Base-by-base conservation (phyloP, 1,140 invertebrate species). In the Papilio machaon region DNA sequence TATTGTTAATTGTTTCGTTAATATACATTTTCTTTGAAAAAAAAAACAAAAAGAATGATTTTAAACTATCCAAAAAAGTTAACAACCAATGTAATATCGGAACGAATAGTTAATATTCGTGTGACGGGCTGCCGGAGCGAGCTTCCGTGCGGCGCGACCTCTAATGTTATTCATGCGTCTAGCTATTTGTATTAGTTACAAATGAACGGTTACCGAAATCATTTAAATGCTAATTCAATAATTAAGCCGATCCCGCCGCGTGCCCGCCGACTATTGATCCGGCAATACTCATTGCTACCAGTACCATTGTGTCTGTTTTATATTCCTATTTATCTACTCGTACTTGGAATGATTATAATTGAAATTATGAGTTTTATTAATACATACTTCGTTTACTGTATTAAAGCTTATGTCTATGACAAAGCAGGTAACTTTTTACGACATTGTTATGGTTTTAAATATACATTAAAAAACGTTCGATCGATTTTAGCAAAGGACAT, bases 181-280 rank as follows among this genome's bases (percentile, higher is more conserved):
- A 88, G 89, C 92, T 87, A 94, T 93, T 94, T 93, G 93, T 95
- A 94, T 95, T 95, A 95, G 93, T 95, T 94, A 94, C 94, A 95
- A 95, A 94, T 94, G 94, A 95, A 94, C 91, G 94, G 92, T 93
- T 94, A 92, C 93, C 94, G 90, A 95, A 94, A 95, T 95, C 89
- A 95, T 95, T 95, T 95, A 95, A 94, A 95, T 95, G 94, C 94
- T 95, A 95, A 95, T 95, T 94, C 94, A 91, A 95, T 95, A 95
- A 95, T 95, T 95, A 95, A 94, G 89, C 85, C 90, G 89, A 88
- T 85, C 90, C 89, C 84, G 84, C 88, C 82, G 85, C 84, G 82
- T 89, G 85, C 86, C 87, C 86, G 83, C 82, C 81, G 86, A 81
- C 84, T 85, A 84, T 84, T 83, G 80, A 81, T 75, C 78, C 60